These are phyloP conservation scores for Gopherus evgoodei DNA, from an alignment of 2,113 vertebrate species.

Conservation along the genomic window DNA sequence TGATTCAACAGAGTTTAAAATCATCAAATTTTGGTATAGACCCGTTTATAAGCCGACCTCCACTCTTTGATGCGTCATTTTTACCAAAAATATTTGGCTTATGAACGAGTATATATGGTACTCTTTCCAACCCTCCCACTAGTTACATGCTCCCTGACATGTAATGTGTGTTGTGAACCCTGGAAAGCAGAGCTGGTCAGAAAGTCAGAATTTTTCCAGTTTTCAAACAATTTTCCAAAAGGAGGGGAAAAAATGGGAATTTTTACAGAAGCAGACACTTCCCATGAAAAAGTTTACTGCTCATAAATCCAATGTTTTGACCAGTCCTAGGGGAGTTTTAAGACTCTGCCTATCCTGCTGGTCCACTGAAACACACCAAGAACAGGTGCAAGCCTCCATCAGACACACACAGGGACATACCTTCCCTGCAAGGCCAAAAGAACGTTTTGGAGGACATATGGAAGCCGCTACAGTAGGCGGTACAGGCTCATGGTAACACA, in stretches of 20 bases:
- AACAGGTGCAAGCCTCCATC: background rate
- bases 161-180: too few relatives aligned
- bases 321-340: background rate
- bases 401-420: background rate
- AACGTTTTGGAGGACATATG: background rate
- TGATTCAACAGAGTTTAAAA: too few relatives aligned
- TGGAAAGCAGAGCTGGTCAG: too few relatives aligned
- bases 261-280: background rate
- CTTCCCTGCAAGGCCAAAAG: background rate
- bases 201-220: too few relatives aligned
- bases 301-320: background rate
- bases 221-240: too few relatives aligned
- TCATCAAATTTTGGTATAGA: too few relatives aligned
- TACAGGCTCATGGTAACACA: background rate
- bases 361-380: background rate
- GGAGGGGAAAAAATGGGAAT: fast-evolving
- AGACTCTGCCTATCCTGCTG: background rate
- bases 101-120: too few relatives aligned
- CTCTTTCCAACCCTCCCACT: too few relatives aligned
- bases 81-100: too few relatives aligned
- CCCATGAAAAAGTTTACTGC: fast-evolving
- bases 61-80: too few relatives aligned
- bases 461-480: fast-evolving
- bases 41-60: too few relatives aligned
- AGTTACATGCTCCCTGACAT: too few relatives aligned